These are phyloP conservation scores for Grus americana DNA, from an alignment of 2,113 vertebrate species.

Conservation along the genomic window DNA sequence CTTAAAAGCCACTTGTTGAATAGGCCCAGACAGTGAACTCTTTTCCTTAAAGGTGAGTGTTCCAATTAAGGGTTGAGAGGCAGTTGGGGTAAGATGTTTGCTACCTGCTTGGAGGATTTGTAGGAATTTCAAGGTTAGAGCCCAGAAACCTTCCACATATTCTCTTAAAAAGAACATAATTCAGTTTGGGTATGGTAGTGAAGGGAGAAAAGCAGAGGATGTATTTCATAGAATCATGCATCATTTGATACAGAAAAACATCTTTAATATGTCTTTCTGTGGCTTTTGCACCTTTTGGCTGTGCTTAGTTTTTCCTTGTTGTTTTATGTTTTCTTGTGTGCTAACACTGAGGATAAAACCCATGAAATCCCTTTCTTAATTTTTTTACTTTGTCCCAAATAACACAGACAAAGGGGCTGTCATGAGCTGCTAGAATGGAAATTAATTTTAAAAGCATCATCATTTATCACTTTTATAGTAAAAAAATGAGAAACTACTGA, in stretches of 20 bases:
- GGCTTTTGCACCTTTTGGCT: not conserved
- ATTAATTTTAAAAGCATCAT: conserved; percentile 62
- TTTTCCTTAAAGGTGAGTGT: not conserved
- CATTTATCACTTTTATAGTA: conserved; percentile 47
- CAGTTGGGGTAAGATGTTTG: not conserved
- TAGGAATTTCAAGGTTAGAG: not conserved
- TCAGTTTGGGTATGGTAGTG: not conserved
- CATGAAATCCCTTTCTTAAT: not conserved
- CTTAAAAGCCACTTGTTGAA: not conserved
- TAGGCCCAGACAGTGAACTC: not conserved
- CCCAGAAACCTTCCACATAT: not conserved
- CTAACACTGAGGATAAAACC: not conserved
- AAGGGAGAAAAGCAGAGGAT: not conserved
- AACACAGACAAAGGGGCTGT: conserved; percentile 53
- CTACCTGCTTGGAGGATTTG: not conserved
- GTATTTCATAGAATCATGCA: not conserved
- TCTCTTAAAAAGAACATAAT: not conserved
- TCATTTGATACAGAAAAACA: not conserved
- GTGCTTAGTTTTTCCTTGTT: not conserved
- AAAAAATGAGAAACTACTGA: not conserved
- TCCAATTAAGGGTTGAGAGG: not conserved
- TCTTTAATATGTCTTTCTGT: not conserved
- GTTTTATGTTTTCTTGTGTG: not conserved
- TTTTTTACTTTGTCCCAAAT: conserved; percentile 13
- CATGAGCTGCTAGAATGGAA: conserved; percentile 25